A percentile compares a stretch with the other conserved stretches of the same genome.
These are phyloP conservation scores for Meteorus colon DNA, from an alignment of 2,888 invertebrate species.

Conservation along the genomic window DNA sequence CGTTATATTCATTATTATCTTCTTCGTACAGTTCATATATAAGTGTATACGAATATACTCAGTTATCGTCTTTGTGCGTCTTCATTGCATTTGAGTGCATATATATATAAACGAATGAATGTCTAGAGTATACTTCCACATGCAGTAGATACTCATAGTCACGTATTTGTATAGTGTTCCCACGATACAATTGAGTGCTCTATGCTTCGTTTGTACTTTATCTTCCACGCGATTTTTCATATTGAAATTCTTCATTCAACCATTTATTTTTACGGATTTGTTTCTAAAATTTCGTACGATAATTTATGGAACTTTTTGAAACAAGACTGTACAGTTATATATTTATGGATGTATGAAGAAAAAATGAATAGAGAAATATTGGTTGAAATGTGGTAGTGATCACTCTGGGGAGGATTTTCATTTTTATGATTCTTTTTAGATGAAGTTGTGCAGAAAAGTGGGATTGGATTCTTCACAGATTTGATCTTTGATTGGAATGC, in stretches of 20 bases:
- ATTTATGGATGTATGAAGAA: neutral
- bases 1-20: slow-evolving; percentile 21
- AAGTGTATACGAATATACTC: neutral
- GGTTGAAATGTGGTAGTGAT: too few relatives aligned
- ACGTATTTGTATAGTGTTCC: neutral
- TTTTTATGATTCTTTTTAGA: too few relatives aligned
- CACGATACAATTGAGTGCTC: neutral
- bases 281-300: neutral
- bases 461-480: too few relatives aligned
- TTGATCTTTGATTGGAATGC: too few relatives aligned
- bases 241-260: neutral
- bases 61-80: neutral
- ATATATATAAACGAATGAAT: neutral
- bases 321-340: too few relatives aligned
- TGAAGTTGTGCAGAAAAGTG: too few relatives aligned
- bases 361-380: too few relatives aligned
- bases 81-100: neutral
- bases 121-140: neutral
- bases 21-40: neutral
- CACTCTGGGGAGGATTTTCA: too few relatives aligned
- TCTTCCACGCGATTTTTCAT: neutral
- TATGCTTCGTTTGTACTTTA: neutral
- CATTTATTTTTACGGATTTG: neutral
- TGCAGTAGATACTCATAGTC: neutral
- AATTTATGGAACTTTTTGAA: too few relatives aligned